phyloP scores from a whole-genome alignment of 1,140 invertebrate species.

The Heliothis virescens region DNA sequence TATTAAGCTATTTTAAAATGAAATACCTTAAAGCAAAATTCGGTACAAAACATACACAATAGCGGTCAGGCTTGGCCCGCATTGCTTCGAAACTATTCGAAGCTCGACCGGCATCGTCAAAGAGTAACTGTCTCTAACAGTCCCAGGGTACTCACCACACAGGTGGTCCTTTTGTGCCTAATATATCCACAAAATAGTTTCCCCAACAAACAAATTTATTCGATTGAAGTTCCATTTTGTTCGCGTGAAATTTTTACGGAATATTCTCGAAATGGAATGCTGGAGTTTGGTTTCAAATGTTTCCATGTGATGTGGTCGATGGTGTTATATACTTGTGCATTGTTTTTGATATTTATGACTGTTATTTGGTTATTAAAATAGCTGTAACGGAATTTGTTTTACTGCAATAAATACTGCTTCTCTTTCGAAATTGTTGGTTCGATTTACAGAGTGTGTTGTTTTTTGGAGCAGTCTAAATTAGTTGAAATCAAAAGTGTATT shows the following conservation, averaged over 20 bases:
- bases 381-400: neutral
- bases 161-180: slow-evolving; percentile 37
- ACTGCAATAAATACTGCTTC: no score
- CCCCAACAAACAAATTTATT: slow-evolving; percentile 1
- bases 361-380: neutral
- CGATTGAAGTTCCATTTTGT: slow-evolving; percentile 33
- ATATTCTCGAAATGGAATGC: slow-evolving; percentile 25
- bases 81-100: slow-evolving; percentile 39
- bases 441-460: no score
- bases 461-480: no score
- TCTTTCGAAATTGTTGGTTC: no score
- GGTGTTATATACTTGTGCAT: neutral
- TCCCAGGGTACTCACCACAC: slow-evolving; percentile 23
- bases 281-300: slow-evolving; percentile 14
- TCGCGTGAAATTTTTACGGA: slow-evolving; percentile 22
- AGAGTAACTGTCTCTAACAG: slow-evolving; percentile 32
- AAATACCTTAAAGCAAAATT: neutral
- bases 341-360: slow-evolving; percentile 3
- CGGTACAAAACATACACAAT: neutral
- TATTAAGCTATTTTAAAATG: no score
- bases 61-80: slow-evolving; percentile 4
- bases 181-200: slow-evolving; percentile 35
- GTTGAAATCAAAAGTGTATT: no score
- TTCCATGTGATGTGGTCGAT: slow-evolving; percentile 17
- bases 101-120: slow-evolving; percentile 15